These are phyloP conservation scores for Blera fallax DNA, from an alignment of 2,888 invertebrate genomes.

Conservation along the genomic window DNA sequence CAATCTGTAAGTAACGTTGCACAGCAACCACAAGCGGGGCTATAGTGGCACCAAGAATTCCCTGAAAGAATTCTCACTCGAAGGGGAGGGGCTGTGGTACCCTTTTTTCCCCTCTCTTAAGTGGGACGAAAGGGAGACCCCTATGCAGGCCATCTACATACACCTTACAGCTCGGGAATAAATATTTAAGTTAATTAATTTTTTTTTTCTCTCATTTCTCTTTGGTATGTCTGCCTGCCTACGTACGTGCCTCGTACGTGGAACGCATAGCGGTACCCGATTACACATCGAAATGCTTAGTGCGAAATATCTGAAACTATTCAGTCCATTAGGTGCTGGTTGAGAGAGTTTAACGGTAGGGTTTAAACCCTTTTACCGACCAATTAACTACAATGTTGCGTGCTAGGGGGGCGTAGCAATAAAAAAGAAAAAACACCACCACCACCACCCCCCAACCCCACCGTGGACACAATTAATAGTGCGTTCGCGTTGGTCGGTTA, in stretches of 20 bases:
- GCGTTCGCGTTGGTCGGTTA: slow-evolving; percentile 42
- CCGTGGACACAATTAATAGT: slow-evolving; percentile 21
- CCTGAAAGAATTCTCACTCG: slow-evolving; percentile 50
- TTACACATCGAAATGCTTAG: slow-evolving; percentile 23
- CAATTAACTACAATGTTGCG: slow-evolving; percentile 38
- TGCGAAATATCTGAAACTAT: slow-evolving; percentile 7
- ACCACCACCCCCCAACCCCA: neutral
- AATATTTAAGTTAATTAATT: slow-evolving; percentile 63
- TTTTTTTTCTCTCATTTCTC: slow-evolving; percentile 10
- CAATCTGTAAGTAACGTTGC: slow-evolving; percentile 25
- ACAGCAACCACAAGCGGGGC: slow-evolving; percentile 13
- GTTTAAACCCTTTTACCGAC: slow-evolving; percentile 32
- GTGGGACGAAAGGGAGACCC: neutral
- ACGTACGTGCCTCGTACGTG: slow-evolving; percentile 28
- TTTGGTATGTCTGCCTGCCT: slow-evolving; percentile 32
- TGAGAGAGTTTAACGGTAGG: slow-evolving; percentile 3
- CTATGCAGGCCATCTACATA: slow-evolving; percentile 25
- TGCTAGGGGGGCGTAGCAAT: neutral
- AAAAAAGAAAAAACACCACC: no score
- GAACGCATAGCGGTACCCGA: slow-evolving; percentile 31
- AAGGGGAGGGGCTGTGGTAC: neutral
- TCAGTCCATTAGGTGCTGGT: neutral
- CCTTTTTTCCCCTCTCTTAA: slow-evolving; percentile 14
- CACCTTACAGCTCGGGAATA: slow-evolving; percentile 60
- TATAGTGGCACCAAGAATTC: slow-evolving; percentile 48